phyloP scores from a whole-genome alignment of 2,888 invertebrate genomes.

The Amphipyra tragopoginis region DNA sequence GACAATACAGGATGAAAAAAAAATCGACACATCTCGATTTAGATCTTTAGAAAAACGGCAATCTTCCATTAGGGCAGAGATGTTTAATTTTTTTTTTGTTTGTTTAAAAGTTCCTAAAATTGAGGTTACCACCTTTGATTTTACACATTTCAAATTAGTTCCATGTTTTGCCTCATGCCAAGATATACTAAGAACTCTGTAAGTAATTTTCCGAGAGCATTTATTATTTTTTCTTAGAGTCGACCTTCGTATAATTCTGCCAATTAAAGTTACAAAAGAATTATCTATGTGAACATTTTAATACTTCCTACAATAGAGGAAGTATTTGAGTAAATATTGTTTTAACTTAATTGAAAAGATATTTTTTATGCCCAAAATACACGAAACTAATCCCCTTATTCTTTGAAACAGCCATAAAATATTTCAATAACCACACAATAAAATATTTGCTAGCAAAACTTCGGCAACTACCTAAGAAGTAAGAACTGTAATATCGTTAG shows the following conservation, averaged over 20 bases:
- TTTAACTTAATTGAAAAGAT: no score
- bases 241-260: conserved; percentile 16
- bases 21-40: no score
- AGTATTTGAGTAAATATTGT: conserved; percentile 10
- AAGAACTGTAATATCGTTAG: conserved; percentile 39
- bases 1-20: no score
- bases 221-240: conserved; percentile 15
- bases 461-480: conserved; percentile 7
- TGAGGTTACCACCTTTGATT: no score
- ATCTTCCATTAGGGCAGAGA: no score
- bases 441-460: conserved; percentile 35
- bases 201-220: conserved; percentile 34
- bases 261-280: conserved; percentile 20
- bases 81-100: no score
- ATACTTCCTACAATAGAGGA: conserved; percentile 27
- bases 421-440: conserved; percentile 17
- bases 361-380: no score
- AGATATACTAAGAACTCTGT: not conserved
- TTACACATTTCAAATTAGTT: no score
- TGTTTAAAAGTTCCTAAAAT: no score
- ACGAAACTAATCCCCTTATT: not conserved
- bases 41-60: no score
- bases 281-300: conserved; percentile 13
- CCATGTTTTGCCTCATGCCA: no score
- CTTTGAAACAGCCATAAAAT: conserved; percentile 1